Base-by-base conservation (phyloP, 2,113 vertebrate genomes). In the Gadus macrocephalus region DNA sequence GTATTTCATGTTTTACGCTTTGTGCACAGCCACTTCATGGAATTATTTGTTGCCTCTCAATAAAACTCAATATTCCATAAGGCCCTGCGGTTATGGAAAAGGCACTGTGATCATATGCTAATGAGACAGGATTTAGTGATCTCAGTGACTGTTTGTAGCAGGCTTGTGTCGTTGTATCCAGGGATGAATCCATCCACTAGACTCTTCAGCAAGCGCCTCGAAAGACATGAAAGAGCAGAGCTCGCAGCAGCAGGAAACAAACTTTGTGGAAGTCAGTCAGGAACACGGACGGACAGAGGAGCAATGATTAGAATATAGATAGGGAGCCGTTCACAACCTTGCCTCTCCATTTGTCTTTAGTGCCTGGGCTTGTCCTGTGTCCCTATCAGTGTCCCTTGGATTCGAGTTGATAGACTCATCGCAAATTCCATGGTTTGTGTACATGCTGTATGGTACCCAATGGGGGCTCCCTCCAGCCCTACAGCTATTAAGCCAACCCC, bases 101-200 rank as follows among this genome's bases (percentile, higher is more conserved):
- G 63, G 63, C 53, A 22, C 68, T 78, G 70, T 77, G 75, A 84
- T 83, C 67, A 76, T 68, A 89, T 90, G 82, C 79, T 85, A 84
- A 89, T 89, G 31, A 77, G 66, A 62, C 42, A 20, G 38, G 66
- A 59, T 78, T 53, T 68, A 64, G 14, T 85, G 77, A 87, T 78
- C 80, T 69, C 58, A n/a, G 64, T 31, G 63, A 76, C 74, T 71
- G 64, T 69, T 22, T 58, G 55, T 14, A 14, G 55, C 6, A 49
- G 63, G 62, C 73, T 82, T 71, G 69, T 79, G 76, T 85, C 80
- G 85, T 76, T 82, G 67, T 76, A 3, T 17, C 16, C 55, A 14
- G 55, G 55, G n/a, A 58, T 58, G 55, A 58, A 58, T 7, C 55
- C 55, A 58, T 58, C 55, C 8, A 58, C 17, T 3, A 58, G 55